A percentile compares a stretch with the other conserved stretches of the same genome.
phyloP scores from a whole-genome alignment of 1,140 invertebrate species.

The Trichogramma pretiosum region DNA sequence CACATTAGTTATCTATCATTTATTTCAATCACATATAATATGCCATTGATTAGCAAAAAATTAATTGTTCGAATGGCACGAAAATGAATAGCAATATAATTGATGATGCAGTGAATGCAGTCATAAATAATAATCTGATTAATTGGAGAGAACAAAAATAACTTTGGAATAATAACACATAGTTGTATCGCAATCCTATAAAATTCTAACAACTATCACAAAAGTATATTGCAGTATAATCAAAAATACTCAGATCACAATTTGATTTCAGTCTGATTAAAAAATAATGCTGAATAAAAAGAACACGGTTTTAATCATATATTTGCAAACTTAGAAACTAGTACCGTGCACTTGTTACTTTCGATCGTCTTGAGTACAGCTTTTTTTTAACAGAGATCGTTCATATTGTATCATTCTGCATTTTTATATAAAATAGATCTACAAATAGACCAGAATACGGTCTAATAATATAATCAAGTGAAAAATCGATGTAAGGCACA shows the following conservation, averaged over 20 bases:
- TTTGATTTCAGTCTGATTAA: conserved; percentile 25
- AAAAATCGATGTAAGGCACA: conserved; percentile 21
- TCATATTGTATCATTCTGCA: conserved; percentile 18
- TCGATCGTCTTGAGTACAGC: too few species aligned
- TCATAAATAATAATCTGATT: conserved; percentile 5
- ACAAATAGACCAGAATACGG: conserved; percentile 16
- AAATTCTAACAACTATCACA: conserved; percentile 16
- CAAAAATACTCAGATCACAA: conserved; percentile 22
- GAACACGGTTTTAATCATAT: conserved; percentile 21
- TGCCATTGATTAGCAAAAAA: too few species aligned
- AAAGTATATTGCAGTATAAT: conserved; percentile 19
- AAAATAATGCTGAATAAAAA: conserved; percentile 19
- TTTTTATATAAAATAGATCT: conserved; percentile 17
- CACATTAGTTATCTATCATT: background rate
- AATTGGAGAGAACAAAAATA: conserved; percentile 6
- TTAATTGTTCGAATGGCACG: conserved; percentile 12
- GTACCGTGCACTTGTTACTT: conserved; percentile 3
- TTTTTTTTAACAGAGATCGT: too few species aligned
- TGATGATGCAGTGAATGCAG: too few species aligned
- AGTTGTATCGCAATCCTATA: conserved; percentile 1
- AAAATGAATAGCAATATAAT: conserved; percentile 5
- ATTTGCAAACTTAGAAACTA: conserved; percentile 22
- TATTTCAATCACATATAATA: too few species aligned
- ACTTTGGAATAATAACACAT: conserved; percentile 16
- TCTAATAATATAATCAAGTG: conserved; percentile 1